Conservation (phyloP, 2,888 invertebrate species). For the Papilio elwesi region DNA sequence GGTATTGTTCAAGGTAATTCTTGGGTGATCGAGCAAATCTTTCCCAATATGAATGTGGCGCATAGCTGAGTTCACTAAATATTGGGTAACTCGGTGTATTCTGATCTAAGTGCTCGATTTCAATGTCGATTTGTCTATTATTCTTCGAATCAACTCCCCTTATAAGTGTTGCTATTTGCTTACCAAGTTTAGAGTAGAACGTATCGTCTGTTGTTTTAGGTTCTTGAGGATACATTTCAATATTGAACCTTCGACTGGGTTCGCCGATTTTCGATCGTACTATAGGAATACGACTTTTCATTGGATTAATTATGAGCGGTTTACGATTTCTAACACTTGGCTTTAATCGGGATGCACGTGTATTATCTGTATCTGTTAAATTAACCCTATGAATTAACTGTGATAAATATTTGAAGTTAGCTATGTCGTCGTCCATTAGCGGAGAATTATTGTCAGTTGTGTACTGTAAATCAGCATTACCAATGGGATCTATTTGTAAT, state of each 20-base stretch:
- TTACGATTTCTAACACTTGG: slow-evolving; percentile 43
- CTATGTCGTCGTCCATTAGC: slow-evolving; percentile 52
- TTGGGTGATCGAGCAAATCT: slow-evolving; percentile 71
- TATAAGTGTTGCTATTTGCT: slow-evolving; percentile 73
- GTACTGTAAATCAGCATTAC: slow-evolving; percentile 42
- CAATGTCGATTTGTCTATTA: slow-evolving; percentile 56
- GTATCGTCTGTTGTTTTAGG: slow-evolving; percentile 53
- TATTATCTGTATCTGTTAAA: slow-evolving; percentile 52
- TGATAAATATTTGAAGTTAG: slow-evolving; percentile 72
- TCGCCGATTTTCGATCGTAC: slow-evolving; percentile 38
- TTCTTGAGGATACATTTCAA: slow-evolving; percentile 43
- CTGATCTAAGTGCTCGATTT: slow-evolving; percentile 52
- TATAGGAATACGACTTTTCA: slow-evolving; percentile 38
- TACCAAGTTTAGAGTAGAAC: slow-evolving; percentile 70
- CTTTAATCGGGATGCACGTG: slow-evolving; percentile 41
- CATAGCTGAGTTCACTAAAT: slow-evolving; percentile 58
- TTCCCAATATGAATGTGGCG: slow-evolving; percentile 71
- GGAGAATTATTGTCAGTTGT: slow-evolving; percentile 42
- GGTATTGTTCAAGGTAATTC: slow-evolving; percentile 47
- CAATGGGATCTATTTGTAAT: slow-evolving; percentile 40
- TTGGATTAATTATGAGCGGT: slow-evolving; percentile 40
- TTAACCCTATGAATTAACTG: slow-evolving; percentile 70
- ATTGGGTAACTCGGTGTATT: slow-evolving; percentile 51
- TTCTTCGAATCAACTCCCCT: slow-evolving; percentile 59
- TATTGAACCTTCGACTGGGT: slow-evolving; percentile 40